Percentiles rank a stretch among this genome's conserved stretches.
Evolutionary conservation across 2,888 invertebrate genomes (phyloP).

Genomic region (Stenichneumon culpator): DNA sequence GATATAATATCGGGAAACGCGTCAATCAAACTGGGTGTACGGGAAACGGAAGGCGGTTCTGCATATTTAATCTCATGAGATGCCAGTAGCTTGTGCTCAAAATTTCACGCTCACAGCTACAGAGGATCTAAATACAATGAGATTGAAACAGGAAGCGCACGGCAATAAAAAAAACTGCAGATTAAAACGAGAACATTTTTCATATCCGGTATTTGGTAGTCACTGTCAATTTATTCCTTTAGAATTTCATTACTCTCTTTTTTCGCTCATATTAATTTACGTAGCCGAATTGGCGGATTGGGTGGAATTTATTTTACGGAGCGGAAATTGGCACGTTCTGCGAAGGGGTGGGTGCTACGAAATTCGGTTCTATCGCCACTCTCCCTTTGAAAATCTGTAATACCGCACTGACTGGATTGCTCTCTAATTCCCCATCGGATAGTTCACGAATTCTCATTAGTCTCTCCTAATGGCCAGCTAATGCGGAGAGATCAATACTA

Average conservation of each 20-base stretch:
- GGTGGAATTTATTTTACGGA: neutral
- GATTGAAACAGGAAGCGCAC: neutral
- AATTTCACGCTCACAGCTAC: neutral
- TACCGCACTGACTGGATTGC: neutral
- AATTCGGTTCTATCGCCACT: neutral
- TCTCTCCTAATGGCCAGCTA: neutral
- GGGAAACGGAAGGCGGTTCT: neutral
- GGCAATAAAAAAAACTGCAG: neutral
- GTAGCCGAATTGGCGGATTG: neutral
- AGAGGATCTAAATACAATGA: neutral
- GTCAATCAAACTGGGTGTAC: neutral
- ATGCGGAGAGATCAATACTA: too few relatives aligned
- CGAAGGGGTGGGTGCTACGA: neutral
- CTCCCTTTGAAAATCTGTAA: constrained; percentile 35
- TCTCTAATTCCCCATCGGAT: constrained; percentile 30
- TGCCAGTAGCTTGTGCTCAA: neutral
- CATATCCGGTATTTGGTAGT: neutral
- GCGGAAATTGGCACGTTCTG: neutral
- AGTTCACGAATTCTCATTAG: constrained; percentile 42
- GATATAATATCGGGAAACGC: constrained; percentile 10
- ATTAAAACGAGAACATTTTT: neutral
- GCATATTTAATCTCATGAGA: neutral
- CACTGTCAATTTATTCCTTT: neutral
- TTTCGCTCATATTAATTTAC: neutral
- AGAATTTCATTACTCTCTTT: neutral